Base-by-base conservation (phyloP, 1,140 invertebrate genomes). In the Idris sp. region DNA sequence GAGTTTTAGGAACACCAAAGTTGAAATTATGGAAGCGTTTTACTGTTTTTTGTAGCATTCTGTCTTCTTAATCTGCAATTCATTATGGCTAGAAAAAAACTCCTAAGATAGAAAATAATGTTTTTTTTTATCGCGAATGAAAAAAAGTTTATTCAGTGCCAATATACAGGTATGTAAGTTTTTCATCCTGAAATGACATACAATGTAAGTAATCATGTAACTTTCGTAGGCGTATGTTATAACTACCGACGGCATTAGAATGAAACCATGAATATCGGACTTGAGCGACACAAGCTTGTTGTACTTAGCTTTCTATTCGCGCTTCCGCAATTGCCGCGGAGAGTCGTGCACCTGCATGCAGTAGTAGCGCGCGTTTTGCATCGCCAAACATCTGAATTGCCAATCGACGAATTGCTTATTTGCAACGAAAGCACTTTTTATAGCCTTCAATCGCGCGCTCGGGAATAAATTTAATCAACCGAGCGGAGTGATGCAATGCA, bases 241-340 rank as follows among this genome's bases (percentile, higher is more conserved):
- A 49, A 40, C 10, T 15, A 2, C 31, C 30, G 41, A 0, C 41
- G 31, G 43, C 43, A 41, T 40, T 40, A 13, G 56, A 48, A 49
- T 40, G 35, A 38, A 49, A 49, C 56, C 49, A 7, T 44, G 59
- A 38, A 64, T 44, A 64, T 43, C 46, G 59, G 22, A 8, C 54
- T 65, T 22, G 62, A 49, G 51, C 62, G 62, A 67, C 62, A 46
- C 41, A 40, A 22, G 33, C 33, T 56, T 31, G 49, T 67, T 53
- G 11, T 65, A n/a, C n/a, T n/a, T 65, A 30, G 61, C 61, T 67
- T 67, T 56, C 62, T 67, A 67, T 56, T 67, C 62, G 62, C 43
- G 49, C 49, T 67, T 67, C 62, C 62, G 49, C 62, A 43, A 67
- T 49, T 28, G 49, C 25, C 49, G 49, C n/a, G n/a, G n/a, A n/a